Evolutionary conservation across 2,888 invertebrate species (phyloP), one percentile per base, ranked within the genome.

Genomic region (Acanthosoma haemorrhoidale): DNA sequence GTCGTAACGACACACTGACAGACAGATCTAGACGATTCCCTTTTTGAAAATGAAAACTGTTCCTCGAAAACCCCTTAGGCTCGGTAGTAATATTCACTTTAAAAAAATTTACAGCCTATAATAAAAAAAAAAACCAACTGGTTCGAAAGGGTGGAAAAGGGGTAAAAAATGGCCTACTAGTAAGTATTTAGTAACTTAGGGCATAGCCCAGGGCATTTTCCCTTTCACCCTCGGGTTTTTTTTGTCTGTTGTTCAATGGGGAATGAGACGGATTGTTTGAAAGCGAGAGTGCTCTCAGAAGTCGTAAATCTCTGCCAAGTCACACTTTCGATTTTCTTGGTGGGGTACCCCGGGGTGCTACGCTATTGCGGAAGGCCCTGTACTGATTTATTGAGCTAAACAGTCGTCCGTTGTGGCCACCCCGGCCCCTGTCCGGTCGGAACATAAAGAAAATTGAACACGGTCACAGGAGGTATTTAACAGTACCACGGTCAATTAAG

Each of bases 221-320:
- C 51, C 51, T 51, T 51, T 51, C 51, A 51, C 25, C 29, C n/a
- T n/a, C n/a, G n/a, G n/a, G n/a, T n/a, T 51, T 41, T 51, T 51
- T 51, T 51, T 51, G 51, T 51, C 25, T n/a, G n/a, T n/a, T n/a
- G n/a, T n/a, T n/a, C n/a, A n/a, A n/a, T n/a, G n/a, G 3, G n/a
- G 29, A n/a, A 21, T 13, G 25, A 51, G 51, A 25, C n/a, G 25
- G 25, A 1, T 25, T n/a, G 51, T 51, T 32, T 25, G 51, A 51
- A 51, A 51, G 51, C 25, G 51, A 51, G 51, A 51, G 43, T n/a
- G 25, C 4, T 25, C 25, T 51, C 18, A 21, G 9, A 25, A 51
- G 51, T n/a, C n/a, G n/a, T n/a, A 29, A 25, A 25, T 2, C 51
- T 8, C n/a, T n/a, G 25, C 51, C 29, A 51, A 51, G 29, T 51